Evolutionary conservation across 2,797 vertebrate genomes (phyloP).

Genomic region (Coendou prehensilis): DNA sequence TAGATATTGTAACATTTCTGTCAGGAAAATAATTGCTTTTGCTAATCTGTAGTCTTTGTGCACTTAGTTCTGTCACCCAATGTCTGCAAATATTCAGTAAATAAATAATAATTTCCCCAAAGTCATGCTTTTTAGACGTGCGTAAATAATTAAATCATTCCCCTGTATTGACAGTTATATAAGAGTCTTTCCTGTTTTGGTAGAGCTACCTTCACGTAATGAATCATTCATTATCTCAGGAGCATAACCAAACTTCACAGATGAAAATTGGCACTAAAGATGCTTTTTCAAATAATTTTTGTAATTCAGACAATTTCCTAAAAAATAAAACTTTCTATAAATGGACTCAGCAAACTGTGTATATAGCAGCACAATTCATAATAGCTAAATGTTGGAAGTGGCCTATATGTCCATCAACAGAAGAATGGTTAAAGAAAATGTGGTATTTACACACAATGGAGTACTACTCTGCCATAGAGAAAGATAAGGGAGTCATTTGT

Average conservation of each 20-base stretch:
- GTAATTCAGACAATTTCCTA: constrained; percentile 64
- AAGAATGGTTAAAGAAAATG: background rate
- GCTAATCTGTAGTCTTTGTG: background rate
- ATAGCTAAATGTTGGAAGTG: background rate
- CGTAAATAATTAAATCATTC: constrained; percentile 30
- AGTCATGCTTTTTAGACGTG: constrained; percentile 45
- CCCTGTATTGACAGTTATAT: background rate
- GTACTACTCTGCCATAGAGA: background rate
- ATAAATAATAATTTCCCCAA: constrained; percentile 59
- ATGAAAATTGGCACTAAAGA: constrained; percentile 18
- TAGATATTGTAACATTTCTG: constrained; percentile 1
- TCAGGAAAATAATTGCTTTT: constrained; percentile 55
- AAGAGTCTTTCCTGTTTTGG: background rate
- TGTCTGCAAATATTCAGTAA: constrained; percentile 60
- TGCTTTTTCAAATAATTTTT: constrained; percentile 19
- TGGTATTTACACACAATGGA: background rate
- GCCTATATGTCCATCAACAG: background rate
- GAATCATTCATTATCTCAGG: background rate
- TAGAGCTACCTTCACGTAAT: background rate
- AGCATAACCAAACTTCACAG: constrained; percentile 43
- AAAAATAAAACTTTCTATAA: constrained; percentile 38
- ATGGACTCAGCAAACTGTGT: background rate
- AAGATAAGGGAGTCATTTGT: background rate
- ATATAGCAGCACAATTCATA: background rate
- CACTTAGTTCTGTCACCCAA: constrained; percentile 50